Base-by-base conservation (phyloP, 2,888 invertebrate species). In the Oeneis ivallda region DNA sequence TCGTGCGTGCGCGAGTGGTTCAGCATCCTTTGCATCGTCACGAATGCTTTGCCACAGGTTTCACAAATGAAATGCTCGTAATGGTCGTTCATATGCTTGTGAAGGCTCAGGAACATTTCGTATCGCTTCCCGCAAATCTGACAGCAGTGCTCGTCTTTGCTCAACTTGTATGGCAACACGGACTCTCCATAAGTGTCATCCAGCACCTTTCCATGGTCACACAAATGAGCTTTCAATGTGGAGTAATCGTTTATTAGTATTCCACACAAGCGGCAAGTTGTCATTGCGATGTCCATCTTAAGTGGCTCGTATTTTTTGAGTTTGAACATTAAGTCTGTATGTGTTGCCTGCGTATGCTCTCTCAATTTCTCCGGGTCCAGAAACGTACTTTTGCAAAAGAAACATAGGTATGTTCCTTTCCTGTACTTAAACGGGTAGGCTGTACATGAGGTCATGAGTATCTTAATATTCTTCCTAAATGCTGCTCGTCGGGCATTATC, bases 21-120 rank as follows among this genome's bases (percentile, higher is more conserved):
- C 6, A 87, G 76, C 89, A 92, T 85, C 37, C 92, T 74, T 64
- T 89, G 89, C 0, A 83, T 81, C 0, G 91, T 91, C 0, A 86
- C 89, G 63, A 91, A 91, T 1, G 85, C 72, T 71, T 91, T 91
- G 0, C 92, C 92, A 59, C 92, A 92, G n/a, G 84, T 88, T 69
- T 91, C 91, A 54, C 92, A 92, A 3, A 92, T 89, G 65, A 81
- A 89, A 66, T 89, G 89, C 11, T 89, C 87, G 68, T 86, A 92
- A 69, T 92, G 92, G 37, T 86, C 86, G 50, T 91, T 91, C 91
- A 92, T 92, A 43, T 92, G 92, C 65, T 86, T 89, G 75, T 91
- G 91, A 1, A 92, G 76, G 32, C 85, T 88, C 0, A 90, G 75
- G 66, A 92, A 92, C 84, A 87, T 85, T 70, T 91, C 90, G 71